phyloP scores from a whole-genome alignment of 2,113 vertebrate species.

The Engystomops pustulosus region DNA sequence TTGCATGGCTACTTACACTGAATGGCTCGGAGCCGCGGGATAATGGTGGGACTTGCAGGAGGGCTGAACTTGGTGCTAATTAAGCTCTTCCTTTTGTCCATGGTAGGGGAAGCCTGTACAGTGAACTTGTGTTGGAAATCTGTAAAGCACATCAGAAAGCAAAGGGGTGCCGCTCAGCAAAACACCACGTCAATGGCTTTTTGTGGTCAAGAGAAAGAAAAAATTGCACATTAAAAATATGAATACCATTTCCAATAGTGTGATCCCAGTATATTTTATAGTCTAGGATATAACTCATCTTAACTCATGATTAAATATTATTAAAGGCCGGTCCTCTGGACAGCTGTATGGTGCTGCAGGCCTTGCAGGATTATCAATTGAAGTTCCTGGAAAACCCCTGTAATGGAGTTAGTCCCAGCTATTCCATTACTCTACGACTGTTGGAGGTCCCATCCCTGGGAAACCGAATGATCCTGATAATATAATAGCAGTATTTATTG shows the following conservation, averaged over 20 bases:
- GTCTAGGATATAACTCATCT: too few species aligned
- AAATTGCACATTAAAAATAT: neutral
- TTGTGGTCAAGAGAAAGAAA: neutral
- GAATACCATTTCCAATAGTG: neutral
- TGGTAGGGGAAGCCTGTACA: slow-evolving; percentile 93
- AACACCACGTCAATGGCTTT: neutral
- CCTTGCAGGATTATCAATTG: too few species aligned
- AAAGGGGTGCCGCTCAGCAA: neutral
- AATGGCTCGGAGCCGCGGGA: slow-evolving; percentile 94
- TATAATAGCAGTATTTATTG: too few species aligned
- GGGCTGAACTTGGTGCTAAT: slow-evolving; percentile 88
- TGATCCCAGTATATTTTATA: too few species aligned
- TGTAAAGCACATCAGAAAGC: slow-evolving; percentile 66
- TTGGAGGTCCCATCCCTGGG: too few species aligned
- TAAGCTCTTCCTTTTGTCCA: slow-evolving; percentile 91
- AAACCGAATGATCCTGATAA: too few species aligned
- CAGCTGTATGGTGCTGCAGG: too few species aligned
- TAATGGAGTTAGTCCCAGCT: too few species aligned
- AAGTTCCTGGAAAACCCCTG: too few species aligned
- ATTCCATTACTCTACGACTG: too few species aligned
- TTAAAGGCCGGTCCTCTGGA: too few species aligned
- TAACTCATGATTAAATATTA: too few species aligned
- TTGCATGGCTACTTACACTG: slow-evolving; percentile 81
- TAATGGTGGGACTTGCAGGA: slow-evolving; percentile 89
- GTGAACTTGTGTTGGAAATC: slow-evolving; percentile 99